Evolutionary conservation across 2,888 invertebrate genomes (phyloP).

Genomic region (Sesamia inferens): DNA sequence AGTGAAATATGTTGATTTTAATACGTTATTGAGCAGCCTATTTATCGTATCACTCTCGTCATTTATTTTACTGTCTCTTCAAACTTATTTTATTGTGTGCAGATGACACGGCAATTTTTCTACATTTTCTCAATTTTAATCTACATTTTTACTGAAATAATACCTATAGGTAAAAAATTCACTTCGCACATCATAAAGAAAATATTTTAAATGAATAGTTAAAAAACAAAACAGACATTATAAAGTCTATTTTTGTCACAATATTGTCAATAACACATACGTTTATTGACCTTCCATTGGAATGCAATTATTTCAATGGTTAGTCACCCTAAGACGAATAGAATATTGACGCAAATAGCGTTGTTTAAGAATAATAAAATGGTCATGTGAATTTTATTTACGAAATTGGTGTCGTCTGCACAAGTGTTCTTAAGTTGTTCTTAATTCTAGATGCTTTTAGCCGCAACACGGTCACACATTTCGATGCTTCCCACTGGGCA

Average conservation of each 20-base stretch:
- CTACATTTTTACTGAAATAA: background rate
- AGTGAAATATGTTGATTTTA: constrained; percentile 52
- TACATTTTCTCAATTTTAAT: background rate
- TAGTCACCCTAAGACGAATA: constrained; percentile 3
- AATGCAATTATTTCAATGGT: constrained; percentile 9
- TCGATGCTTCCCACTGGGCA: constrained; percentile 77
- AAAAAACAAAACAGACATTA: background rate
- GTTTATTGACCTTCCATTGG: background rate
- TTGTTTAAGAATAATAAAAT: constrained; percentile 1
- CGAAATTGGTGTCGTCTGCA: constrained; percentile 42
- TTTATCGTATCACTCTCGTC: constrained; percentile 5
- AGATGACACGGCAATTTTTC: constrained; percentile 23
- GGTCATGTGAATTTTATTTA: background rate
- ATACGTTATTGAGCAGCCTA: constrained; percentile 17
- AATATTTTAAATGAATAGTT: background rate
- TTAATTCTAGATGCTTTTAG: constrained; percentile 77
- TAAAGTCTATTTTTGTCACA: background rate
- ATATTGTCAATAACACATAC: background rate
- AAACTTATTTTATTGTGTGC: constrained; percentile 24
- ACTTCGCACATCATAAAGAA: background rate
- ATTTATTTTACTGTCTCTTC: constrained; percentile 43
- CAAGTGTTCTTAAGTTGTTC: constrained; percentile 26
- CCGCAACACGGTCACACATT: constrained; percentile 85
- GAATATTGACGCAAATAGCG: background rate
- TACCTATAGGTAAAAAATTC: background rate